Conservation (phyloP, 2,888 invertebrate genomes). For the Aproaerema taeniolella region DNA sequence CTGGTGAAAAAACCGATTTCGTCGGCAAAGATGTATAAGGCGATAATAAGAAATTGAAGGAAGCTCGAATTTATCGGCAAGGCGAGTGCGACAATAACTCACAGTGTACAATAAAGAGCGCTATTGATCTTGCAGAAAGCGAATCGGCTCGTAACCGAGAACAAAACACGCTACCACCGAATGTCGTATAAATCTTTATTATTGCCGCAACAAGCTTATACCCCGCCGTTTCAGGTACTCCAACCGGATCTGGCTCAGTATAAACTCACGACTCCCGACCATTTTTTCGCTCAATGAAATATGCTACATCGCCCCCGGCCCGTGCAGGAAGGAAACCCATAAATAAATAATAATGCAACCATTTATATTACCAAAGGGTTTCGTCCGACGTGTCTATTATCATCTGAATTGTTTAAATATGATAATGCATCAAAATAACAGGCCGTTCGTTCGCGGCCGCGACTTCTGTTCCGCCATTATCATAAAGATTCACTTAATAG, state of each 20-base stretch:
- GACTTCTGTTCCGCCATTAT: constrained; percentile 73
- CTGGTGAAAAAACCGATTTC: constrained; percentile 21
- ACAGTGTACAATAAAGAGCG: constrained; percentile 67
- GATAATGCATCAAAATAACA: constrained; percentile 77
- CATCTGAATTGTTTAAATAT: constrained; percentile 78
- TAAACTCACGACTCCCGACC: constrained; percentile 71
- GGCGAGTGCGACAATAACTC: constrained; percentile 64
- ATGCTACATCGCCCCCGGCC: constrained; percentile 68
- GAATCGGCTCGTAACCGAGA: constrained; percentile 72
- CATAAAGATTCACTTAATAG: constrained; percentile 77
- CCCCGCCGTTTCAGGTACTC: constrained; percentile 71
- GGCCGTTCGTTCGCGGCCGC: constrained; percentile 64
- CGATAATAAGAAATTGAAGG: constrained; percentile 62
- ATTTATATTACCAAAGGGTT: constrained; percentile 78
- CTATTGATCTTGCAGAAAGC: constrained; percentile 73
- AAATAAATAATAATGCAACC: constrained; percentile 78
- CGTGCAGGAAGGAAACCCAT: constrained; percentile 73
- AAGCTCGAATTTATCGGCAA: constrained; percentile 56
- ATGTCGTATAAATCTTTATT: constrained; percentile 77
- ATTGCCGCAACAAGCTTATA: constrained; percentile 75
- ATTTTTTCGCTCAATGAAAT: constrained; percentile 76
- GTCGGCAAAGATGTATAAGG: constrained; percentile 50
- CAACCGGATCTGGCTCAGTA: constrained; percentile 65
- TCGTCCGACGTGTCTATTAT: constrained; percentile 75
- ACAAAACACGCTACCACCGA: constrained; percentile 76